Percentiles rank a stretch among this genome's conserved stretches.
Evolutionary conservation across 2,113 vertebrate genomes (phyloP).

Genomic region (Syngnathus scovelli): DNA sequence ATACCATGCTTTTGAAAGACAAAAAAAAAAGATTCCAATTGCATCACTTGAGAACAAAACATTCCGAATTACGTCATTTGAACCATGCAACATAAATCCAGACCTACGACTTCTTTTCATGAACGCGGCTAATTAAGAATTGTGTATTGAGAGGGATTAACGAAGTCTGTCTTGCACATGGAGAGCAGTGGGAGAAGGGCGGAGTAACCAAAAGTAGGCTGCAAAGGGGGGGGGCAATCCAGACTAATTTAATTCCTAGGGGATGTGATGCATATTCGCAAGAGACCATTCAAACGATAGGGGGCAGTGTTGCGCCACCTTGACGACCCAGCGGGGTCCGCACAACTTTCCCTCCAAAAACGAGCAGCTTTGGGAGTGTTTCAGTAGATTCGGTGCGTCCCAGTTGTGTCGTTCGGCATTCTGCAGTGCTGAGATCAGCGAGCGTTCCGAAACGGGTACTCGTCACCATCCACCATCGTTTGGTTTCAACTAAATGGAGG

Average conservation of each 20-base stretch:
- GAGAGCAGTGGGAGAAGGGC: constrained; percentile 10
- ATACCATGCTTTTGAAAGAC: neutral
- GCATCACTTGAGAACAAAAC: neutral
- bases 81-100: neutral
- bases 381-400: constrained; percentile 20
- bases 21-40: neutral
- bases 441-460: neutral
- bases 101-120: constrained; percentile 2
- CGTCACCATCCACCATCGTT: neutral
- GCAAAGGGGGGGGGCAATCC: neutral
- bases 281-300: constrained; percentile 26
- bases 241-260: neutral
- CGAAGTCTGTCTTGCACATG: constrained; percentile 46
- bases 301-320: constrained; percentile 59
- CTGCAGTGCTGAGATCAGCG: constrained; percentile 26
- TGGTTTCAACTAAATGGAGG: neutral
- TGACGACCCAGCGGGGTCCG: neutral
- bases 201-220: neutral
- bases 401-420: constrained; percentile 11
- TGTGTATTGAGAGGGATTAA: constrained; percentile 34
- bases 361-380: constrained; percentile 36
- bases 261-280: neutral
- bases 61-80: neutral
- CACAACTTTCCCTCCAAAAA: constrained; percentile 36
- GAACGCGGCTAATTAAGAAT: constrained; percentile 10